Evolutionary conservation across 2,888 invertebrate species (phyloP).

Genomic region (Deilephila porcellus): DNA sequence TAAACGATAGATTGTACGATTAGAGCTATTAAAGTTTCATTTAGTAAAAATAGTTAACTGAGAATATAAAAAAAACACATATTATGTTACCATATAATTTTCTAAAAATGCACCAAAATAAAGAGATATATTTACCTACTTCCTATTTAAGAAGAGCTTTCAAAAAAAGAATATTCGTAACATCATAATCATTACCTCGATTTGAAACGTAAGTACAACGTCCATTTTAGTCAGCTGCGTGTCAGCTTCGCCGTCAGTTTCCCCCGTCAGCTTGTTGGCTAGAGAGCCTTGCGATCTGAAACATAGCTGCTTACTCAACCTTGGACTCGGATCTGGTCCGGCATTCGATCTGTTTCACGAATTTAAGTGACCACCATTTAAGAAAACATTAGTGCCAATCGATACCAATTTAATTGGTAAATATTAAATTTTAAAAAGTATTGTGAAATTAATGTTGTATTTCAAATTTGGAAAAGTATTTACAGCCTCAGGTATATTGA

Average conservation of each 20-base stretch:
- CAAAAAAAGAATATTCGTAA: no score
- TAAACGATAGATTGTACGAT: no score
- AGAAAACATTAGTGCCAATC: constrained; percentile 13
- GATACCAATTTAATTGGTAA: background rate
- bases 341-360: constrained; percentile 73
- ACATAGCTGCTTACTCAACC: constrained; percentile 86
- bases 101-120: no score
- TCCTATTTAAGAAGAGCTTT: no score
- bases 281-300: constrained; percentile 95
- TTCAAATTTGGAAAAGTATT: background rate
- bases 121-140: no score
- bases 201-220: constrained; percentile 97
- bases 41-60: no score
- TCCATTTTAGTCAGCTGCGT: constrained; percentile 98
- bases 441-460: background rate
- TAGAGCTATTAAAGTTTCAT: no score
- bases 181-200: constrained; percentile 88
- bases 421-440: background rate
- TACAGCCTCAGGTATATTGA: background rate
- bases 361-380: constrained; percentile 27
- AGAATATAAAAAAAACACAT: no score
- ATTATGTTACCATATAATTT: no score
- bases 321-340: constrained; percentile 84
- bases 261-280: constrained; percentile 95
- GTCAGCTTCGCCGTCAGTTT: constrained; percentile 97